Conservation (phyloP, 2,113 vertebrate genomes). For the Toxotes chatareus region DNA sequence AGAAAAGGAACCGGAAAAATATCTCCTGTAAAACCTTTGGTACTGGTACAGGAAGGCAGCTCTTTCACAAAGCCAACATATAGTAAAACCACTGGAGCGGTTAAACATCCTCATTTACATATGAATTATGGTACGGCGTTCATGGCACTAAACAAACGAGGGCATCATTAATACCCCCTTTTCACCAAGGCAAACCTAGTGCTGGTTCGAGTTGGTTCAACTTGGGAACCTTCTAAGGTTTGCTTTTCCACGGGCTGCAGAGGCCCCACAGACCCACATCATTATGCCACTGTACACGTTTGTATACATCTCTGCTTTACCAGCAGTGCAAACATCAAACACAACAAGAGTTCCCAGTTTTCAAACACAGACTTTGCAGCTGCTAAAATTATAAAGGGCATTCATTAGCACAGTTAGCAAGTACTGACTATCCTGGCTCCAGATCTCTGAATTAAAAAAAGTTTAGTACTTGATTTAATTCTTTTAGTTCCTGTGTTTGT, state of each 20-base stretch:
- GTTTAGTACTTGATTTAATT: neutral
- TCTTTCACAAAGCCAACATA: neutral
- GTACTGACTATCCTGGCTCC: neutral
- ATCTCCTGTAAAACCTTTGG: conserved; percentile 36
- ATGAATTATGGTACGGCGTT: conserved; percentile 31
- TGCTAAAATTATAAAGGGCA: too few relatives aligned
- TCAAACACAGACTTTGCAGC: neutral
- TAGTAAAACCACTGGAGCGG: conserved; percentile 10
- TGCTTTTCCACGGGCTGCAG: too few relatives aligned
- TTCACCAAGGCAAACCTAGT: too few relatives aligned
- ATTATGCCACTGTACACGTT: too few relatives aligned
- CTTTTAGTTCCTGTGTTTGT: too few relatives aligned
- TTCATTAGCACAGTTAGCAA: neutral
- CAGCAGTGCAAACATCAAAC: too few relatives aligned
- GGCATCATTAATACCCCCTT: conserved; percentile 15
- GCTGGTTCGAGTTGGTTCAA: too few relatives aligned
- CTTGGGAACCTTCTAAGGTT: too few relatives aligned
- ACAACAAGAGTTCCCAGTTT: too few relatives aligned
- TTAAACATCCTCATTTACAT: conserved; percentile 46
- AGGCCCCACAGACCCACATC: too few relatives aligned
- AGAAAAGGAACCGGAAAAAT: neutral
- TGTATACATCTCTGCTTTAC: too few relatives aligned
- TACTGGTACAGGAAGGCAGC: conserved; percentile 5
- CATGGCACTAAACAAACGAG: conserved; percentile 22
- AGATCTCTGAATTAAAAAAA: neutral